Conservation (phyloP, 1,140 invertebrate species). For the Lucilia sericata region DNA sequence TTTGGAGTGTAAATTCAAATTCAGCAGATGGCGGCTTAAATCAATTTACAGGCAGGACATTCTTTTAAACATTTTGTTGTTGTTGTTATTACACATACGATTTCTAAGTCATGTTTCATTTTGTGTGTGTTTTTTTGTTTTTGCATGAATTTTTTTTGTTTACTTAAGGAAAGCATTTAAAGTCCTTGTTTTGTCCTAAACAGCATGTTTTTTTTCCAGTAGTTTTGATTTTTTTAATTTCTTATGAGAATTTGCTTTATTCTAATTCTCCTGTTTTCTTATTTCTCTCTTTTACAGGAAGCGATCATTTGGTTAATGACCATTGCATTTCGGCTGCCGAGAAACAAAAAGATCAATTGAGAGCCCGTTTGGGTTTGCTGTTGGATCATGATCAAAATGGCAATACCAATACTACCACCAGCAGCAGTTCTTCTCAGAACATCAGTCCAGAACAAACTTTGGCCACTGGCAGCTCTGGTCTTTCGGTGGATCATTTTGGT, state of each 20-base stretch:
- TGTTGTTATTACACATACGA: not conserved
- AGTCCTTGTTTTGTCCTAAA: not conserved
- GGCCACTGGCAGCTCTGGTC: constrained; percentile 44
- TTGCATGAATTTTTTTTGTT: constrained; percentile 21
- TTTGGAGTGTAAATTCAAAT: constrained; percentile 82
- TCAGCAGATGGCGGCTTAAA: constrained; percentile 79
- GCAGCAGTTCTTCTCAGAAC: constrained; percentile 58
- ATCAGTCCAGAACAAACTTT: constrained; percentile 62
- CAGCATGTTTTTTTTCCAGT: not conserved
- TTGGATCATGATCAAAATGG: constrained; percentile 74
- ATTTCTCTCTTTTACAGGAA: constrained; percentile 51
- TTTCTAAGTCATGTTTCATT: not conserved
- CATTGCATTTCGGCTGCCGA: constrained; percentile 52
- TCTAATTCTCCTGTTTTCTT: not conserved
- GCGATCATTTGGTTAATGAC: constrained; percentile 55
- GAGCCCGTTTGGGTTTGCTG: constrained; percentile 86
- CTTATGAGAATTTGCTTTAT: not conserved
- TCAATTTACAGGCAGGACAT: constrained; percentile 73
- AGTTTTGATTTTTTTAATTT: not conserved
- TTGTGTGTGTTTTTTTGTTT: constrained; percentile 22
- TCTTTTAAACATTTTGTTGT: not conserved
- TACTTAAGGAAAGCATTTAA: not conserved
- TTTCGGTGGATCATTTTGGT: constrained; percentile 42
- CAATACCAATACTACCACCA: constrained; percentile 64
- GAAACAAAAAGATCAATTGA: constrained; percentile 75